These are phyloP conservation scores for Heliconius ismenius DNA, from an alignment of 2,888 invertebrate species.

Conservation along the genomic window DNA sequence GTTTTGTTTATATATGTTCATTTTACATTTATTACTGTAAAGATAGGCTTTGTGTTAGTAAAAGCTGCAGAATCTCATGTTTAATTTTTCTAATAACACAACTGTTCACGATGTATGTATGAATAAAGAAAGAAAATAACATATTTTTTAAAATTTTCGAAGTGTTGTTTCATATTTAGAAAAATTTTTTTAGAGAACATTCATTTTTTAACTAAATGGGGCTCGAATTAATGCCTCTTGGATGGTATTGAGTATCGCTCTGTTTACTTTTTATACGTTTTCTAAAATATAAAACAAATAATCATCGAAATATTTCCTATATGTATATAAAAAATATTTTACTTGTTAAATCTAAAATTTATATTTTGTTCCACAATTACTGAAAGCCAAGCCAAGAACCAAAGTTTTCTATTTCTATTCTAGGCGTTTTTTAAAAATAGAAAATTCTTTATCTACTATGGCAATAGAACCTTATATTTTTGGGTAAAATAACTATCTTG, in stretches of 20 bases:
- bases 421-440: background rate
- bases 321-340: background rate
- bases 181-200: no score
- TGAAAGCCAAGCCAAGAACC: background rate
- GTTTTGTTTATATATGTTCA: background rate
- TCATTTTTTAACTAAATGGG: no score
- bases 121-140: no score
- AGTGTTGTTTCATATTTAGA: no score
- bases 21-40: background rate
- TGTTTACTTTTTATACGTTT: no score
- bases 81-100: background rate
- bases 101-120: background rate
- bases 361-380: background rate
- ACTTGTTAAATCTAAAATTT: background rate
- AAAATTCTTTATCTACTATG: background rate
- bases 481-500: background rate
- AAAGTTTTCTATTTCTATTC: background rate
- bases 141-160: no score
- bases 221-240: background rate
- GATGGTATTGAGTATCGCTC: background rate
- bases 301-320: background rate
- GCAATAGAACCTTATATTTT: background rate
- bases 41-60: background rate
- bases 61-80: background rate
- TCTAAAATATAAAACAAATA: background rate